Base-by-base conservation (phyloP, 2,113 vertebrate species). In the Oryzias javanicus region DNA sequence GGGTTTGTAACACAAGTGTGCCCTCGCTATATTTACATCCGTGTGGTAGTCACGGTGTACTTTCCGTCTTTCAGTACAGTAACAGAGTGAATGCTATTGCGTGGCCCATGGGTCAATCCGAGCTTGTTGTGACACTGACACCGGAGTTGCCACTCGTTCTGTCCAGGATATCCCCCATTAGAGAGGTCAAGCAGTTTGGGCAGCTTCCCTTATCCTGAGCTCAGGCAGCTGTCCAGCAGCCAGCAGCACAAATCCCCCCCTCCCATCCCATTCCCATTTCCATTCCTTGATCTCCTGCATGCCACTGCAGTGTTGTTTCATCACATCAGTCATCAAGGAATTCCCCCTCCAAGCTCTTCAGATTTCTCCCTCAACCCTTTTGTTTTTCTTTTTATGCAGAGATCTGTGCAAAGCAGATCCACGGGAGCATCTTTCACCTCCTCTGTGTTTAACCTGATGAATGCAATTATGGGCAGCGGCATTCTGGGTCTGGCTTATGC, bases 401-500 rank as follows among this genome's bases (percentile, higher is more conserved):
- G 64, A 48, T 29, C 67, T 27, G 64, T 10, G 63, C 64, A 12
- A 65, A 56, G 46, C 82, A 68, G 60, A 61, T n/a, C 79, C 10
- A 66, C 67, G 22, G 94, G 94, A 54, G 89, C 92, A 49, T 98
- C 97, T 5, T 97, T 97, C 59, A 78, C 83, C 27, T 93, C 94
- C 55, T 96, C 93, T 1, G 95, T 98, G 8, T 96, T 98, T 72
- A 99, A 98, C 84, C 74, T 99, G 81, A 96, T 96, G 93, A 96
- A 98, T 20, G 95, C 95, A 0, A 95, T 98, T 81, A 96, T 96
- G 94, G 96, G 96, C 63, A 98, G 95, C 49, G 96, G 96, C 4
- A 96, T 97, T 57, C 94, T 98, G 53, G 95, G 95, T 13, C 91
- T 98, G 35, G 91, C 97, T 35, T 99, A 93, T 63, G 92, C 93